Percentiles rank a stretch among this genome's conserved stretches.
These are phyloP conservation scores for Python bivittatus DNA, from an alignment of 2,113 vertebrate species.

Conservation along the genomic window DNA sequence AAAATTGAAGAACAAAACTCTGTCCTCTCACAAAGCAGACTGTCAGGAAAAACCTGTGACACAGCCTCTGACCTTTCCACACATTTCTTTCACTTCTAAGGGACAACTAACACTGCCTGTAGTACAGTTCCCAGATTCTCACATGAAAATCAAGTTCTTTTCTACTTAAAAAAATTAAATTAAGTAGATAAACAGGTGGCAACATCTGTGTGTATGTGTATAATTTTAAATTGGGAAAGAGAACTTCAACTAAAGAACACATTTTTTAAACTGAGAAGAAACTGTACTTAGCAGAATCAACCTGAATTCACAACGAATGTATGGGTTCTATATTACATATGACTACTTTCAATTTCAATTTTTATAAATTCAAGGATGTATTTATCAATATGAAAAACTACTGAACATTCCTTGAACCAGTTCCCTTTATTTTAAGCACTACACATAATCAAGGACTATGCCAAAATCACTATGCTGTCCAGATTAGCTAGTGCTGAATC, in stretches of 20 bases:
- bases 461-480: background rate
- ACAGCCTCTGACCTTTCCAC: background rate
- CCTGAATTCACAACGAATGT: background rate
- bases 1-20: background rate
- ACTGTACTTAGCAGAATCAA: background rate
- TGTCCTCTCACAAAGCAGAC: background rate
- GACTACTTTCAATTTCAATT: background rate
- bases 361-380: background rate
- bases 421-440: background rate
- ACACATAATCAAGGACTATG: background rate
- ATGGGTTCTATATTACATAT: background rate
- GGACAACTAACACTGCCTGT: background rate
- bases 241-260: background rate
- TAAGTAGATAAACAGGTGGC: no score
- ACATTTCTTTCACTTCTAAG: background rate
- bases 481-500: background rate
- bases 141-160: no score
- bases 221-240: background rate
- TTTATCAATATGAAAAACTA: background rate
- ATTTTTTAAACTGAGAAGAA: background rate
- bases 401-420: background rate
- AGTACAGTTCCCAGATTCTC: background rate
- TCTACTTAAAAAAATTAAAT: no score
- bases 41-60: background rate
- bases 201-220: no score